Evolutionary conservation across 1,140 invertebrate species (phyloP).

Genomic region (Melitaea cinxia): DNA sequence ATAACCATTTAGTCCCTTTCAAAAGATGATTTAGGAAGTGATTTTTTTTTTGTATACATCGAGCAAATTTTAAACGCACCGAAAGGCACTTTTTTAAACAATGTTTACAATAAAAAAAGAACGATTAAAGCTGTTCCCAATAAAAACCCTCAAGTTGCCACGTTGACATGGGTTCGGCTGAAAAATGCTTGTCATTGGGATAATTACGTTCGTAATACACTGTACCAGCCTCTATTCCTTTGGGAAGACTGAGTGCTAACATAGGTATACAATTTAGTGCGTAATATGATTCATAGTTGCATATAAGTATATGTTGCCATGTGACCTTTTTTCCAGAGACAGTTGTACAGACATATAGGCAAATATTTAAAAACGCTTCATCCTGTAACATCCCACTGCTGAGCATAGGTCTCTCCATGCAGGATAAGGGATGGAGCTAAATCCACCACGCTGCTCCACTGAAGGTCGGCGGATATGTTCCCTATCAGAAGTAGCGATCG

Average conservation of each 20-base stretch:
- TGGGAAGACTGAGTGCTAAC: neutral
- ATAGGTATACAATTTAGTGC: neutral
- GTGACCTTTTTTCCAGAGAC: neutral
- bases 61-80: too few species aligned
- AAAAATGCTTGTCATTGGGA: neutral
- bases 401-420: too few species aligned
- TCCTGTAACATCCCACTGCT: too few species aligned
- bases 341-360: neutral
- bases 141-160: neutral
- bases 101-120: neutral
- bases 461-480: too few species aligned
- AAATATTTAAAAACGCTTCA: neutral
- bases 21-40: too few species aligned
- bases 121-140: neutral
- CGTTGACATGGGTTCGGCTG: neutral
- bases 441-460: too few species aligned
- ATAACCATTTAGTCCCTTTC: too few species aligned
- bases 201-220: conserved; percentile 2
- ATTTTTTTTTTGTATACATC: too few species aligned
- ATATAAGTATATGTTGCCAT: too few species aligned
- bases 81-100: too few species aligned
- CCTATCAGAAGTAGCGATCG: too few species aligned
- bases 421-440: too few species aligned
- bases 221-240: neutral
- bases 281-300: neutral